These are phyloP conservation scores for Tachysurus fulvidraco DNA, from an alignment of 2,113 vertebrate genomes.

Conservation along the genomic window DNA sequence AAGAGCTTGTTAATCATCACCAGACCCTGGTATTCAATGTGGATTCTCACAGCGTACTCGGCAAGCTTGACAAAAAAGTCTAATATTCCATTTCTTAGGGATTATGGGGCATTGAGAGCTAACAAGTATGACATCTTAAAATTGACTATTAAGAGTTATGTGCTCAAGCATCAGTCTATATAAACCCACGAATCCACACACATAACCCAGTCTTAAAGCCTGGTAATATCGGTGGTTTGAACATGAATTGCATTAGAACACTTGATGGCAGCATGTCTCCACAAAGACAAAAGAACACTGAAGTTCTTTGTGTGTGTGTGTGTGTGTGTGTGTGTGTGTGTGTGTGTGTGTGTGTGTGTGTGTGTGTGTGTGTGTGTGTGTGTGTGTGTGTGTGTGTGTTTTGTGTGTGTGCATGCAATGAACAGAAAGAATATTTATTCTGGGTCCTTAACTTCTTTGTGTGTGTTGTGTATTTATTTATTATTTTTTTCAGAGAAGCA, in stretches of 20 bases:
- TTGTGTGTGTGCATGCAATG: not conserved
- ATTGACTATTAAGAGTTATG: not conserved
- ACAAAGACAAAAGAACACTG: not conserved
- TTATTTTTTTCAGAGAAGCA: constrained; percentile 84
- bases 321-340: no score
- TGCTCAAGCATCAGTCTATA: not conserved
- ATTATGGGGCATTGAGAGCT: constrained; percentile 47
- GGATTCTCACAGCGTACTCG: constrained; percentile 49
- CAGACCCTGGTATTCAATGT: constrained; percentile 13
- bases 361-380: no score
- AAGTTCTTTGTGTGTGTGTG: not conserved
- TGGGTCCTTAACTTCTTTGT: not conserved
- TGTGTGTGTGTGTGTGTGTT: no score
- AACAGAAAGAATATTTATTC: not conserved
- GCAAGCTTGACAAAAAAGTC: constrained; percentile 55
- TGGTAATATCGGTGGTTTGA: not conserved
- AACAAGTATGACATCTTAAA: constrained; percentile 60
- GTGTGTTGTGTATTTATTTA: not conserved
- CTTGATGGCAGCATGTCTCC: constrained; percentile 38
- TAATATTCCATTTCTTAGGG: constrained; percentile 50
- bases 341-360: no score
- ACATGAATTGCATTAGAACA: constrained; percentile 13
- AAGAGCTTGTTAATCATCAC: not conserved
- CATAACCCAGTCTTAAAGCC: not conserved
- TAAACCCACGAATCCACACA: constrained; percentile 1